These are phyloP conservation scores for Montipora sp. DNA, from an alignment of 64 coral and sea anemone genomes.

Conservation along the genomic window DNA sequence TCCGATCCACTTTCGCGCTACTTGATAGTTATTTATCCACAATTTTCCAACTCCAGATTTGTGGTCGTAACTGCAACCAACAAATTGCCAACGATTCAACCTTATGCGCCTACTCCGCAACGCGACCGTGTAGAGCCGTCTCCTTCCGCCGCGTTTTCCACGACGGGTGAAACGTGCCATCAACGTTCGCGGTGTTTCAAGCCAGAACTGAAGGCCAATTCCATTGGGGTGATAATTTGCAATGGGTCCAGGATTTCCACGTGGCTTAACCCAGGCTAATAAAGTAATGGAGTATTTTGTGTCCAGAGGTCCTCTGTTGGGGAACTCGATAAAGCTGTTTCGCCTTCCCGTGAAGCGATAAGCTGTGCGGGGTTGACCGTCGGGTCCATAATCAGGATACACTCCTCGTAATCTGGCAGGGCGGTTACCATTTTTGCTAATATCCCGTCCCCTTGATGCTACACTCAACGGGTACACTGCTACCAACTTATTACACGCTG, in stretches of 20 bases:
- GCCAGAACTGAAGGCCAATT: conserved; percentile 75
- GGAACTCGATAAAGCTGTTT: conserved; percentile 77
- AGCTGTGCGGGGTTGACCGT: conserved; percentile 51
- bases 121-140: conserved; percentile 5
- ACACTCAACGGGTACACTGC: conserved; percentile 78
- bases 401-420: conserved; percentile 57
- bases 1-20: conserved; percentile 28
- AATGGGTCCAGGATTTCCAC: conserved; percentile 70
- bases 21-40: conserved; percentile 62
- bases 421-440: conserved; percentile 39
- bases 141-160: conserved; percentile 44
- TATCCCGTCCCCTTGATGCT: conserved; percentile 50
- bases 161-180: conserved; percentile 65
- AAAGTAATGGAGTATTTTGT: conserved; percentile 87
- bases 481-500: conserved; percentile 51
- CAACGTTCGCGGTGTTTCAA: conserved; percentile 17
- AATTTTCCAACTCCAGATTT: conserved; percentile 58
- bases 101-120: conserved; percentile 4
- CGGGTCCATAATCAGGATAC: conserved; percentile 52
- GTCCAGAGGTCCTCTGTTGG: conserved; percentile 74
- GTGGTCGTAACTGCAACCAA: conserved; percentile 65
- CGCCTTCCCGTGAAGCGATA: conserved; percentile 64
- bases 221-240: conserved; percentile 90
- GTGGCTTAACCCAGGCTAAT: conserved; percentile 76
- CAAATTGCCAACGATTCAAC: conserved; percentile 67